Evolutionary conservation across 2,888 invertebrate species (phyloP).

Genomic region (Silvanus unidentatus): DNA sequence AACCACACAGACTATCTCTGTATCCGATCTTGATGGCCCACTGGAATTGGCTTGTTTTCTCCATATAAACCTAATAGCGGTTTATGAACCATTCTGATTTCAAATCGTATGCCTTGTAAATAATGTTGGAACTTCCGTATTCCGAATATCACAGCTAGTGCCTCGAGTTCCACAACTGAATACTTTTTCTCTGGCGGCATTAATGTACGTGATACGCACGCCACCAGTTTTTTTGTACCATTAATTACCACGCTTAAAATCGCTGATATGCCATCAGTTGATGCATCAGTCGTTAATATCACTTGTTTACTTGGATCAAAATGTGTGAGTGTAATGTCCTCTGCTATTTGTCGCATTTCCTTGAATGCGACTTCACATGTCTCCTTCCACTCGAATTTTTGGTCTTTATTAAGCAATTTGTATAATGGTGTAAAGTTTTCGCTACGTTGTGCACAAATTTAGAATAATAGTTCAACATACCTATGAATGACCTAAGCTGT

Average conservation of each 20-base stretch:
- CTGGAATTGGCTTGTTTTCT: no score
- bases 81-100: neutral
- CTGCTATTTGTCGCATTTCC: constrained; percentile 8
- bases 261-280: constrained; percentile 8
- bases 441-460: constrained; percentile 15
- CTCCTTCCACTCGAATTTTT: constrained; percentile 9
- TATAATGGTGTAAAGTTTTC: constrained; percentile 12
- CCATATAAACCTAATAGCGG: neutral
- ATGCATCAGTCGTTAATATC: constrained; percentile 10
- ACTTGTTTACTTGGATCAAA: constrained; percentile 12
- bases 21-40: neutral
- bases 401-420: constrained; percentile 12
- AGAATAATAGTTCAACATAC: constrained; percentile 14
- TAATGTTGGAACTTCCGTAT: constrained; percentile 29
- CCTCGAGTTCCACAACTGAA: neutral
- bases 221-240: constrained; percentile 7
- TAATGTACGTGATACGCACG: constrained; percentile 12
- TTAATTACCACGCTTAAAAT: constrained; percentile 3
- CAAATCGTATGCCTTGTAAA: neutral
- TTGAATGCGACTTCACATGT: constrained; percentile 13
- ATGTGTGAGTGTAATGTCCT: constrained; percentile 12
- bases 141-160: constrained; percentile 27
- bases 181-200: constrained; percentile 8
- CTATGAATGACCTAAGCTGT: constrained; percentile 14
- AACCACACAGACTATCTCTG: constrained; percentile 2